These are phyloP conservation scores for Gymnocephalus cernua DNA, from an alignment of 2,113 vertebrate genomes.

Conservation along the genomic window DNA sequence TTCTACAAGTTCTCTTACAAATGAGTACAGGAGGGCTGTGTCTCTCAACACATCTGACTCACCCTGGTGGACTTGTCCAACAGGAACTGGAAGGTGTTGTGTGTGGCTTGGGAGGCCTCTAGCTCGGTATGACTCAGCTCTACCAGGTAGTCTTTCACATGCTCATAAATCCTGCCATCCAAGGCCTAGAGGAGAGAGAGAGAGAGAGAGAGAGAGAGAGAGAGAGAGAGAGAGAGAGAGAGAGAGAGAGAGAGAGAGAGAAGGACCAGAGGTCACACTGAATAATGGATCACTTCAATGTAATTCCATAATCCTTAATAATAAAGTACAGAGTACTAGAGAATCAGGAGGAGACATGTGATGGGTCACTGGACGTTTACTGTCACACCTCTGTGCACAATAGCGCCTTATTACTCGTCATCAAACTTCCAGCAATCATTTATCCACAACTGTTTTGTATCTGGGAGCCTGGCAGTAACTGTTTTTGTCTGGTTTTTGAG, in stretches of 20 bases:
- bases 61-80: constrained; percentile 96
- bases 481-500: background rate
- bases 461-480: background rate
- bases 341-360: constrained; percentile 6
- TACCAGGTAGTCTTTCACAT: constrained; percentile 80
- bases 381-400: background rate
- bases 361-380: too few species aligned
- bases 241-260: constrained; percentile 31
- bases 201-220: constrained; percentile 15
- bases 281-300: constrained; percentile 11
- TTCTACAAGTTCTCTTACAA: background rate
- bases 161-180: constrained; percentile 89
- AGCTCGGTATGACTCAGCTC: constrained; percentile 93
- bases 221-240: constrained; percentile 27
- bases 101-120: constrained; percentile 93
- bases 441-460: background rate
- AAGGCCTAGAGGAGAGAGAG: constrained; percentile 85
- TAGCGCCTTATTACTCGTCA: background rate
- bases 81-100: constrained; percentile 97
- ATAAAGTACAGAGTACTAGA: background rate
- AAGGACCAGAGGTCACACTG: constrained; percentile 4
- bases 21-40: background rate
- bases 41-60: constrained; percentile 69
- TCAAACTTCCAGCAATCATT: constrained; percentile 3
- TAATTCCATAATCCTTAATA: constrained; percentile 34